Percentiles rank a stretch among this genome's conserved stretches.
phyloP scores from a whole-genome alignment of 2,113 vertebrate genomes.

The Pyrgilauda ruficollis region DNA sequence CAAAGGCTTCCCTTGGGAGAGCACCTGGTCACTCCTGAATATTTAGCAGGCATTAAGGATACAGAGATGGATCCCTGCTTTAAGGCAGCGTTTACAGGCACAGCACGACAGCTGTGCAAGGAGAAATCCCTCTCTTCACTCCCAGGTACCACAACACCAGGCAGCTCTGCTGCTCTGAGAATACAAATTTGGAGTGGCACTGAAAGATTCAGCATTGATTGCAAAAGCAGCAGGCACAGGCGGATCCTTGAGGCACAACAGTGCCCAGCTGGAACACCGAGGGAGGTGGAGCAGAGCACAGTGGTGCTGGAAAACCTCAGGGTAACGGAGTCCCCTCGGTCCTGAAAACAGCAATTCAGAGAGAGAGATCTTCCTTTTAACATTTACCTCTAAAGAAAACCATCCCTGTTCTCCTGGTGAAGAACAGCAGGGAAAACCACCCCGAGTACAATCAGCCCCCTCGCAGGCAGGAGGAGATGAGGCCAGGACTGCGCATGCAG shows the following conservation, averaged over 20 bases:
- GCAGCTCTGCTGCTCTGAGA: neutral
- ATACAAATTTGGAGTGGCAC: neutral
- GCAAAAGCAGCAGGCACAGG: neutral
- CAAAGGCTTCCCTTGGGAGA: neutral
- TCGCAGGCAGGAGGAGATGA: neutral
- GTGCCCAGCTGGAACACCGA: neutral
- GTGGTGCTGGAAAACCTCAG: neutral
- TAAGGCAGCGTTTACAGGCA: neutral
- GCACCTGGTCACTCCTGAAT: neutral
- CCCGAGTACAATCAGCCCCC: neutral
- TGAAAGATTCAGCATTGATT: neutral
- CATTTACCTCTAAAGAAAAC: neutral
- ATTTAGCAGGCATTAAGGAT: neutral
- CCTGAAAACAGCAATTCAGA: neutral
- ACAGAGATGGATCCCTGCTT: neutral
- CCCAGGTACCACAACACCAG: neutral
- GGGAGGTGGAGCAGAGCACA: fast-evolving
- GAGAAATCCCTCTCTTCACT: neutral
- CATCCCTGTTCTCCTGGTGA: neutral
- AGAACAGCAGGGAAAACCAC: neutral
- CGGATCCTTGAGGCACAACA: fast-evolving
- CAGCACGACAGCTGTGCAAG: neutral
- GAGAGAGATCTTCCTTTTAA: neutral
- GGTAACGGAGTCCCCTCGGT: neutral
- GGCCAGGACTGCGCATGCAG: neutral